phyloP scores from a whole-genome alignment of 2,888 invertebrate species.

The Pristionchus fissidentatus region DNA sequence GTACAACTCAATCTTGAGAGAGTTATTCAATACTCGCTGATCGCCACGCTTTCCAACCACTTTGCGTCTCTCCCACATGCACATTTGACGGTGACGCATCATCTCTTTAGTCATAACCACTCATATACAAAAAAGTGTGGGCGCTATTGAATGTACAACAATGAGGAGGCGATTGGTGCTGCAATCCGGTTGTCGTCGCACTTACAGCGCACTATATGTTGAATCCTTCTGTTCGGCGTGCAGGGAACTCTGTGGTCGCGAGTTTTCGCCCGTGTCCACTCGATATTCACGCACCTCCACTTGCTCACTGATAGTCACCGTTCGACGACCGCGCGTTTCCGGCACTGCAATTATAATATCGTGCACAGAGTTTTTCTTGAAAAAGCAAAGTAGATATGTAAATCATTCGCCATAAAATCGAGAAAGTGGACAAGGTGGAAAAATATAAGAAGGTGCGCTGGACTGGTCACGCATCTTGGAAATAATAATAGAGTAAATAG shows the following conservation, averaged over 20 bases:
- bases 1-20: background rate
- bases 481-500: no score
- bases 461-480: no score
- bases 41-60: background rate
- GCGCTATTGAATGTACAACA: background rate
- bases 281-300: slow-evolving; percentile 30
- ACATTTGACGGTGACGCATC: slow-evolving; percentile 20
- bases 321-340: slow-evolving; percentile 11
- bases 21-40: background rate
- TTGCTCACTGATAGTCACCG: slow-evolving; percentile 13
- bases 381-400: no score
- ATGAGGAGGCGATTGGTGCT: background rate
- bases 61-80: background rate
- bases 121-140: slow-evolving; percentile 33
- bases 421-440: no score
- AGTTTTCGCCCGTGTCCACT: slow-evolving; percentile 19
- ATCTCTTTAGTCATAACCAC: slow-evolving; percentile 26
- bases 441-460: no score
- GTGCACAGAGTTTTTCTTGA: no score
- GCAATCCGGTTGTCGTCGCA: background rate
- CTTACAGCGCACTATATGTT: background rate
- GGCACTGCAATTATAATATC: background rate
- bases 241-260: background rate
- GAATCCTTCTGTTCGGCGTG: background rate
- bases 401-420: no score